Conservation (phyloP, 1,140 invertebrate genomes). For the Medauroidea extradentata region DNA sequence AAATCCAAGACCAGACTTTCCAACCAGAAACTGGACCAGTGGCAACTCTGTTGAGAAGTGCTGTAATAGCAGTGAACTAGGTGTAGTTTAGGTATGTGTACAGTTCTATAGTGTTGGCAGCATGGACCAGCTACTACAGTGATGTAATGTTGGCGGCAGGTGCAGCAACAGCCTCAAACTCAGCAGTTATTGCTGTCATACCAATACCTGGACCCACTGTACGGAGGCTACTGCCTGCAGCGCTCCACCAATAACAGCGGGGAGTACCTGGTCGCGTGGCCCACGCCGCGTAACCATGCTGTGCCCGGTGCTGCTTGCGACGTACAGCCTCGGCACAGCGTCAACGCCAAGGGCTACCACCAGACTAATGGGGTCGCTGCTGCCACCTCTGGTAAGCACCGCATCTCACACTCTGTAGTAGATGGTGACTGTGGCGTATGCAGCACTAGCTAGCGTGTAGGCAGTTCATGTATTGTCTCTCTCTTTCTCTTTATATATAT, state of each 20-base stretch:
- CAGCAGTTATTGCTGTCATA: slow-evolving; percentile 58
- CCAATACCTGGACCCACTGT: slow-evolving; percentile 62
- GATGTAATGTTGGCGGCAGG: slow-evolving; percentile 25
- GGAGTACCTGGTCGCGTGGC: slow-evolving; percentile 27
- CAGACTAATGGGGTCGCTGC: slow-evolving; percentile 43
- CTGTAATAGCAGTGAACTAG: too few relatives aligned
- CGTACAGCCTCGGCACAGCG: slow-evolving; percentile 26
- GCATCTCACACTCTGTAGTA: too few relatives aligned
- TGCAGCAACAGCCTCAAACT: slow-evolving; percentile 46
- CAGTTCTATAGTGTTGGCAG: too few relatives aligned
- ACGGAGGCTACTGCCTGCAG: slow-evolving; percentile 59
- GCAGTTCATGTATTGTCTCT: too few relatives aligned
- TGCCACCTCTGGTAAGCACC: slow-evolving; percentile 10
- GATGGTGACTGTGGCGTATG: too few relatives aligned
- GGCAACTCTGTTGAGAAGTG: too few relatives aligned
- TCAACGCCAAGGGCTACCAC: slow-evolving; percentile 38
- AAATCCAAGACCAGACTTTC: too few relatives aligned
- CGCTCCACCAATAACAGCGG: slow-evolving; percentile 36
- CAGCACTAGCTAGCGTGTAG: too few relatives aligned
- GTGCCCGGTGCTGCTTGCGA: slow-evolving; percentile 25
- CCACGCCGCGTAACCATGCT: slow-evolving; percentile 33
- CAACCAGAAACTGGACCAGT: too few relatives aligned
- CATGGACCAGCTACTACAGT: too few relatives aligned
- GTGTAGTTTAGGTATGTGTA: too few relatives aligned
- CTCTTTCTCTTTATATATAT: too few relatives aligned